Conservation (phyloP, 2,888 invertebrate genomes). For the Stegophylla sp. region DNA sequence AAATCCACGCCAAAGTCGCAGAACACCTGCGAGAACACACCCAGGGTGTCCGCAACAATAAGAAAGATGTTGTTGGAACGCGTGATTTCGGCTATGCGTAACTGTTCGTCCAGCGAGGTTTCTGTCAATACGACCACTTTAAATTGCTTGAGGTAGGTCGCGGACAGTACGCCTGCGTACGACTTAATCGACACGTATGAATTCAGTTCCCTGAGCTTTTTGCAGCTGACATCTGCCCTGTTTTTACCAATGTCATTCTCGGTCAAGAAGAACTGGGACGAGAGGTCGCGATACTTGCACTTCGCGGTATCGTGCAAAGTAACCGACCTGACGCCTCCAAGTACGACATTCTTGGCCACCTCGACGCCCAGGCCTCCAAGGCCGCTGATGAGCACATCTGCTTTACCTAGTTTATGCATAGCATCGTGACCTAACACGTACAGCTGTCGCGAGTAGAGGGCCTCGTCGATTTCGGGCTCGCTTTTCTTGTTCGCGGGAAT, state of each 20-base stretch:
- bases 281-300: slow-evolving; percentile 78
- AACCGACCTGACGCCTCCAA: slow-evolving; percentile 97
- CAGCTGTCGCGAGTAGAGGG: slow-evolving; percentile 87
- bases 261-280: slow-evolving; percentile 90
- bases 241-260: slow-evolving; percentile 87
- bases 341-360: slow-evolving; percentile 96
- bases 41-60: slow-evolving; percentile 87
- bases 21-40: slow-evolving; percentile 93
- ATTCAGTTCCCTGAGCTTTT: slow-evolving; percentile 85
- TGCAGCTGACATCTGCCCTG: slow-evolving; percentile 80
- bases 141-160: slow-evolving; percentile 79
- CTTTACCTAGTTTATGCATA: slow-evolving; percentile 96
- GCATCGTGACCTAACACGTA: slow-evolving; percentile 99
- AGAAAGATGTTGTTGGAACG: slow-evolving; percentile 83
- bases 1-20: slow-evolving; percentile 95
- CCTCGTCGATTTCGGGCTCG: slow-evolving; percentile 80
- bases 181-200: slow-evolving; percentile 85
- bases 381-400: slow-evolving; percentile 94
- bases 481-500: slow-evolving; percentile 66
- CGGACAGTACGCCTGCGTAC: slow-evolving; percentile 77
- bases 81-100: slow-evolving; percentile 81
- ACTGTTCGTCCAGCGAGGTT: slow-evolving; percentile 77
- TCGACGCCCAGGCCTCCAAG: slow-evolving; percentile 96
- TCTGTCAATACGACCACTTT: slow-evolving; percentile 89
- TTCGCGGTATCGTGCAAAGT: slow-evolving; percentile 86